Conservation (phyloP, 2,797 vertebrate genomes). For the Pangasius djambal region DNA sequence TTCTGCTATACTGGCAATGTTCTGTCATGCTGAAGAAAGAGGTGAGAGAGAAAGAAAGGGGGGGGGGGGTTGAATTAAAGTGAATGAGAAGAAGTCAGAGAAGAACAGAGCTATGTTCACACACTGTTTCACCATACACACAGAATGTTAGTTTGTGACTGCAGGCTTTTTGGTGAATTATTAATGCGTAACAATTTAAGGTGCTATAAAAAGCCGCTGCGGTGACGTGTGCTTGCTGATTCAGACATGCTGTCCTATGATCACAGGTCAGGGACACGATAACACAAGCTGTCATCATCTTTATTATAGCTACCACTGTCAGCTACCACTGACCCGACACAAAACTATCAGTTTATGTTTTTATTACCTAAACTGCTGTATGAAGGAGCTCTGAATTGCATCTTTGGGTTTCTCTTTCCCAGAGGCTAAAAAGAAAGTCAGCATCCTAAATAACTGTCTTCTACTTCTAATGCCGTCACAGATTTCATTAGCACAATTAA, state of each 20-base stretch:
- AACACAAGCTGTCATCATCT: conserved; percentile 14
- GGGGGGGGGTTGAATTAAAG: background rate
- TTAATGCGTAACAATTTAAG: conserved; percentile 53
- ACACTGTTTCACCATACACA: background rate
- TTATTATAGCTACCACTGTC: conserved; percentile 3
- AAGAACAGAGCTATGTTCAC: background rate
- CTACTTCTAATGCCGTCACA: background rate
- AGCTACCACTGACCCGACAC: background rate
- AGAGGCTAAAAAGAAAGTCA: background rate
- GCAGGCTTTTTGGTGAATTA: conserved; percentile 56
- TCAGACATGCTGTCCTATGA: conserved; percentile 47
- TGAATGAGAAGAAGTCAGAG: background rate
- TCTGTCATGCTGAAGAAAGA: background rate
- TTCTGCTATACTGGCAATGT: background rate
- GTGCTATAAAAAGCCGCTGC: conserved; percentile 54
- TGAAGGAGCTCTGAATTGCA: background rate
- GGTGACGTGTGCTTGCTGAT: conserved; percentile 57
- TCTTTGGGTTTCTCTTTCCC: background rate
- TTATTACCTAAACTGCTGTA: conserved; percentile 6
- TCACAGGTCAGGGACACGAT: conserved; percentile 44
- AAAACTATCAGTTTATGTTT: background rate
- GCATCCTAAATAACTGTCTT: conserved; percentile 4
- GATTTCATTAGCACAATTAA: conserved; percentile 3
- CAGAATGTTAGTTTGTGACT: conserved; percentile 16
- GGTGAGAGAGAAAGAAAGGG: background rate